Evolutionary conservation across 2,113 vertebrate species (phyloP), one percentile per base, ranked within the genome.

Genomic region (Excalfactoria chinensis): DNA sequence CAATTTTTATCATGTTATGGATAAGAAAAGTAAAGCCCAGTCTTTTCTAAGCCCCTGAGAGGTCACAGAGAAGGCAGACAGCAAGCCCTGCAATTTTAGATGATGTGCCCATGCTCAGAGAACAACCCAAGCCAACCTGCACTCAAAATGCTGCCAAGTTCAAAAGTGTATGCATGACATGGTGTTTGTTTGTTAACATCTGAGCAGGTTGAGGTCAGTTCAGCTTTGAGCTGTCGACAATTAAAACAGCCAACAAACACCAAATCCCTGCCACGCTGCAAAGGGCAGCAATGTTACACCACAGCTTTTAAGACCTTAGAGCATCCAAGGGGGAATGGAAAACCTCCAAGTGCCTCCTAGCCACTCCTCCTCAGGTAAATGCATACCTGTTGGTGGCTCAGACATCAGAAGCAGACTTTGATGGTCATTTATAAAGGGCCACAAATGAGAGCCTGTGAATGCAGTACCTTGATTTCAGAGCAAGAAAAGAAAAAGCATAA

Each of bases 1-100:
- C 51, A 44, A 53, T 59, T 56, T 81, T 13, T 58, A 66, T 44
- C 23, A 1, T 0, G 11, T 9, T 41, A 53, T 0, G 6, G 53
- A 40, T n/a, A 56, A 82, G 78, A 89, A 72, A 1, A 58, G 67
- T 44, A 58, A 84, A 91, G 70, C 21, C 58, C 37, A 58, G 15
- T 23, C 13, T 68, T 51, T 19, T 26, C 6, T 21, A 28, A 14
- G 62, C 32, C 28, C 35, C 32, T 22, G 41, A 67, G 13, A 67
- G 21, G 25, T 55, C 51, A 41, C 58, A 34, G 30, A 16, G 9
- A 40, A 43, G 30, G 19, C 21, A 0, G 1, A 16, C 53, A 63
- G 41, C 55, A 58, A 17, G 22, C 46, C 71, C n/a, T 62, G 4
- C 9, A 13, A 7, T 28, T 44, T 9, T 13, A 25, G 10, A 1